Evolutionary conservation across 2,888 invertebrate genomes (phyloP), one percentile per base, ranked within the genome.

Genomic region (Bombylius major): DNA sequence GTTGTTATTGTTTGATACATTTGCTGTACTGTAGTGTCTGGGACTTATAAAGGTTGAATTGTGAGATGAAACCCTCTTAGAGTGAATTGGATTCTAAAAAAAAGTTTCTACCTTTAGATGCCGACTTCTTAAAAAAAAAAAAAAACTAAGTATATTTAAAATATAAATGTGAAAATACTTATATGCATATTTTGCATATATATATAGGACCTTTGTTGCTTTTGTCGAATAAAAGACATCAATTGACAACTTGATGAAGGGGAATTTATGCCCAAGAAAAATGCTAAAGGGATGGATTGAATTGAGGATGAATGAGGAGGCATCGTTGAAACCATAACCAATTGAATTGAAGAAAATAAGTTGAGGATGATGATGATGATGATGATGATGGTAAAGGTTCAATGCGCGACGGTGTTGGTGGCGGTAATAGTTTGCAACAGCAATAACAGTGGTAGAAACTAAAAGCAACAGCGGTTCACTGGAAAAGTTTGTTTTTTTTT

Each of bases 171-270:
- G 23, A 23, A 23, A 23, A 23, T 23, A 23, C 23, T 23, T 23
- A 23, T 23, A 23, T 23, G 23, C 23, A 23, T 23, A 23, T 23
- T 23, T 3, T 23, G 23, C 23, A 23, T 23, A 23, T 23, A 23
- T 23, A 23, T 23, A 23, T 23, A 23, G 23, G 23, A 23, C 23
- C 23, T 23, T 23, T 23, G 23, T 23, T 23, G 23, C 23, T 23
- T 23, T 42, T 42, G 4, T 42, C 8, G 8, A 42, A 42, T 42
- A 54, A 56, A 54, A 56, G 58, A 56, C 50, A 56, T 58, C 59
- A 56, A 59, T 63, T 63, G 63, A 63, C 62, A 63, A 62, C 62
- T 63, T 63, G 63, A 63, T 63, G 63, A 63, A 63, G 62, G 61
- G 61, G 63, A 61, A 63, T 63, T 63, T 63, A 63, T 62, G 59